Base-by-base conservation (phyloP, 92 coral and sea anemone species). In the Epizoanthus illoricatus region DNA sequence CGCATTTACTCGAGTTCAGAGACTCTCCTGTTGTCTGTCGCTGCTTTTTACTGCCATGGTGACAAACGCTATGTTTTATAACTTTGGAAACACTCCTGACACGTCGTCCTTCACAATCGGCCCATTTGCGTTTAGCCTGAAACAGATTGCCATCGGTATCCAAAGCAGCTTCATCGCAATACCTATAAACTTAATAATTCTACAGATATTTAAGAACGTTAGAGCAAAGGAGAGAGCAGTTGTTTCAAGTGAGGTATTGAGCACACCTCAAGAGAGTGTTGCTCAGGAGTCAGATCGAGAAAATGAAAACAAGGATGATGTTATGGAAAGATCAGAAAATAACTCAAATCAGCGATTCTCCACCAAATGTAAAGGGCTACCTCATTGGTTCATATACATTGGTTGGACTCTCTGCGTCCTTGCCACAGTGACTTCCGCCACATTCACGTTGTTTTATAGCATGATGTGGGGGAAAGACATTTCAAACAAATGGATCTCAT, bases 41-140 rank as follows among this genome's bases (percentile, higher is more conserved):
- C 76, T 92, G 71, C 87, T 92, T 3, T 86, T 88, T 43, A 83
- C 87, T 12, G 79, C 97, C 17, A 92, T 92, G 97, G 79, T 92
- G 69, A 84, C 92, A n/a, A 90, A 87, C 81, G 97, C 97, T 0
- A 92, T 90, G 97, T 92, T 92, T 66, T 92, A 85, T 40, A 84
- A 90, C 84, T 55, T 85, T 21, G 92, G 89, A 12, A 89, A 84
- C 52, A 81, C 33, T 47, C 71, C 92, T 0, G 73, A 81, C 55
- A 71, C 72, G 0, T 69, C 80, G 9, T 79, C 90, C 17, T 70
- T 92, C 18, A 54, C 74, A 15, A 5, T 92, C 55, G 94, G 94
- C 16, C 94, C 94, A 13, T 24, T 91, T 11, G 23, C 71, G 17
- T 85, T 91, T 64, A 91, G 90, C 54, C 21, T 76, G 7, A 59